Conservation (phyloP, 2,113 vertebrate species). For the Cromileptes altivelis region DNA sequence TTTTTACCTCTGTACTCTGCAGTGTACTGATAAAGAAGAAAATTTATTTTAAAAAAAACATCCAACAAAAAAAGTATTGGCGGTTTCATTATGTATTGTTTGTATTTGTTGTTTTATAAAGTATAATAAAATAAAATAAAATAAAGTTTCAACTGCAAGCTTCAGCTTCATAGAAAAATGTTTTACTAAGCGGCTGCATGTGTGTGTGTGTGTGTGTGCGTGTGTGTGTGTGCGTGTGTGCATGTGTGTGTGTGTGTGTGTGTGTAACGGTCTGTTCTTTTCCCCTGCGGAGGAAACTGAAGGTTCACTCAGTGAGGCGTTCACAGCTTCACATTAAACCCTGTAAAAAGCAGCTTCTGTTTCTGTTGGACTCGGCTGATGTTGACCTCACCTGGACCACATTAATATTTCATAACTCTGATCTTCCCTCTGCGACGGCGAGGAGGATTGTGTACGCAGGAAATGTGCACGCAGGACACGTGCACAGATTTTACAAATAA, state of each 20-base stretch:
- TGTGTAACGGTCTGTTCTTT: not conserved
- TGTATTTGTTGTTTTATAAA: too few relatives aligned
- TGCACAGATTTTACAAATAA: conserved; percentile 8
- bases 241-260: not conserved
- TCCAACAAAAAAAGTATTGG: too few relatives aligned
- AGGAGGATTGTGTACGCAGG: not conserved
- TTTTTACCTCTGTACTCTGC: too few relatives aligned
- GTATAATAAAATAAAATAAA: too few relatives aligned
- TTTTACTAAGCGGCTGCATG: too few relatives aligned
- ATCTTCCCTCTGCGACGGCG: not conserved
- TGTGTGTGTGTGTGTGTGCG: not conserved
- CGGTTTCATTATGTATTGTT: too few relatives aligned
- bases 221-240: not conserved
- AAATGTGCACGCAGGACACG: not conserved
- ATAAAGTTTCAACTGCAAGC: too few relatives aligned
- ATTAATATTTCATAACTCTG: conserved; percentile 11
- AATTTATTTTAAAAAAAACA: too few relatives aligned
- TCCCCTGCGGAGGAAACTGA: not conserved
- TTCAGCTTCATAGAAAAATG: too few relatives aligned
- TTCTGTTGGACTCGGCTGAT: not conserved
- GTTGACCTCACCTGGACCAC: conserved; percentile 35
- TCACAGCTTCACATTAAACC: conserved; percentile 2
- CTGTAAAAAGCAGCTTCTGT: conserved; percentile 8
- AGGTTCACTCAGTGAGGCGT: conserved; percentile 8
- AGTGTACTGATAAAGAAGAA: too few relatives aligned